Base-by-base conservation (phyloP, 64 coral and sea anemone species). In the Montipora sp. region DNA sequence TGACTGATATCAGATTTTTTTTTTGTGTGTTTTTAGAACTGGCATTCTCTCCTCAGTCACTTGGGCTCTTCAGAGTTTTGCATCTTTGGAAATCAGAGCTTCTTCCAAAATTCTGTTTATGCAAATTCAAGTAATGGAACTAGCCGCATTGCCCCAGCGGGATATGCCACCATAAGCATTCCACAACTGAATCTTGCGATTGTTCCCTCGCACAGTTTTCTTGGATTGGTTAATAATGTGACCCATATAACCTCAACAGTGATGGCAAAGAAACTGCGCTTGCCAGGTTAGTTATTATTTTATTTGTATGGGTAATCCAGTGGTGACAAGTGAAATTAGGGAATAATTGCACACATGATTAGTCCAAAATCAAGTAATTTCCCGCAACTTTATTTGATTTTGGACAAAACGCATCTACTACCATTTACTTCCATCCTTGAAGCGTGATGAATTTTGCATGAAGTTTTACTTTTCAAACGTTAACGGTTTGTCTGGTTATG, bases 21-120 rank as follows among this genome's bases (percentile, higher is more conserved):
- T 48, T 44, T 24, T 49, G 2, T 92, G 61, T 1, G 48, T 48
- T 90, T 47, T 27, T 63, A 93, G 91, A 55, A 93, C 24, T 93
- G 91, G 91, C 75, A 75, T 71, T 69, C 51, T 47, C 13, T 93
- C 2, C 45, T 88, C 8, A 68, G 19, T 45, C 59, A 88, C 23
- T 27, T 93, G 47, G 71, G 74, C 12, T 46, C 60, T 4, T 51
- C 84, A 21, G 83, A 93, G 72, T 93, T 93, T 73, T 93, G 91
- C 49, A 93, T 93, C 20, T 88, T 88, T 93, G 75, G 75, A 59
- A 80, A 87, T 45, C 81, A 93, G 43, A 88, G n/a, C 44, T 84
- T 55, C 23, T 47, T 75, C 14, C 36, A 10, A 8, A 93, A 93
- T 81, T 55, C 4, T 47, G 88, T 76, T 11, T 7, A 23, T 43